These are phyloP conservation scores for Chloroceryle aenea DNA, from an alignment of 2,113 vertebrate species.

Conservation along the genomic window DNA sequence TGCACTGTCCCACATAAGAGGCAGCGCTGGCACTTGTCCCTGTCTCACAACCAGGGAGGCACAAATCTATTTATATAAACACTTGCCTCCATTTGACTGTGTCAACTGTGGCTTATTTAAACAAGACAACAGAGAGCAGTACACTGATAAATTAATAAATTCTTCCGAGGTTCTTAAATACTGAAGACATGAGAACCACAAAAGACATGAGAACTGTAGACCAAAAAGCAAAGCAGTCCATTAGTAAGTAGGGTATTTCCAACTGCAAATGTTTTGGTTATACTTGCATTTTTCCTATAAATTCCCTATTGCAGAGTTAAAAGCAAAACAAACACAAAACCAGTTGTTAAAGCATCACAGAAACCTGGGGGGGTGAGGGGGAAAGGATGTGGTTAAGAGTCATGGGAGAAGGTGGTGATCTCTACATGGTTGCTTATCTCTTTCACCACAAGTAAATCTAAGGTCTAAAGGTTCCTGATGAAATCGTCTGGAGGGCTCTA, in stretches of 20 bases:
- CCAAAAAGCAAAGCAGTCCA: neutral
- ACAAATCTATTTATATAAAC: conserved; percentile 25
- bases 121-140: conserved; percentile 4
- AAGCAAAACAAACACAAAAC: neutral
- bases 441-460: neutral
- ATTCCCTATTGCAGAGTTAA: neutral
- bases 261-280: neutral
- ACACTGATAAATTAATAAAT: neutral
- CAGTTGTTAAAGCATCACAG: neutral
- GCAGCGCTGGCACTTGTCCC: neutral
- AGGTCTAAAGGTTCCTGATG: neutral
- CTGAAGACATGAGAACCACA: neutral
- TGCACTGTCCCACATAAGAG: neutral
- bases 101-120: conserved; percentile 6
- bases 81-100: neutral
- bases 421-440: neutral
- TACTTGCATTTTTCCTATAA: neutral
- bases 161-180: neutral
- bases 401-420: neutral
- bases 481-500: neutral
- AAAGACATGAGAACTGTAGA: neutral
- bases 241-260: neutral
- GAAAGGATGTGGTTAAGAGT: neutral
- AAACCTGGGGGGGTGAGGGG: neutral
- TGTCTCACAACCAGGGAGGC: neutral